Conservation (phyloP, 2,888 invertebrate species). For the Acleris cristana region DNA sequence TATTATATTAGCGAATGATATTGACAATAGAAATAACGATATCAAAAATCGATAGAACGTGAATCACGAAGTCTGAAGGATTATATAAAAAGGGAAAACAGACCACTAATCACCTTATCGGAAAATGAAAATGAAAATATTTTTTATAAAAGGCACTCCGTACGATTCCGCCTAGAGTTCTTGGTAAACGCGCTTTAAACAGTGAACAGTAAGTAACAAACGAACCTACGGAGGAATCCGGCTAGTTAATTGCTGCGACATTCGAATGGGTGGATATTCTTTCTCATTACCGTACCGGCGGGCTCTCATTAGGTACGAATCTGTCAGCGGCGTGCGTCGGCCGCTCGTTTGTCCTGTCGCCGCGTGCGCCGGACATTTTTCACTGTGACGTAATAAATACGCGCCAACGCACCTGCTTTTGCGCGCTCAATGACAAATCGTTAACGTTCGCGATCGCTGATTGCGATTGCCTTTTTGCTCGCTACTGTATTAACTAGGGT, state of each 20-base stretch:
- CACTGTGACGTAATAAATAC: conserved; percentile 65
- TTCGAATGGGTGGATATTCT: conserved; percentile 65
- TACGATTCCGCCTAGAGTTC: not conserved
- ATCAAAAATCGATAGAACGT: too few species aligned
- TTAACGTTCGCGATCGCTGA: conserved; percentile 52
- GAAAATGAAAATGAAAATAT: not conserved
- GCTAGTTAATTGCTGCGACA: conserved; percentile 63
- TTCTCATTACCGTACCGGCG: conserved; percentile 65
- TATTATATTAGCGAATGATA: too few species aligned
- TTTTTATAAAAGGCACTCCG: not conserved
- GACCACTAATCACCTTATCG: too few species aligned
- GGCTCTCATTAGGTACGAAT: conserved; percentile 67
- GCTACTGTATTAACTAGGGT: conserved; percentile 21
- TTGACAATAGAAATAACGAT: too few species aligned
- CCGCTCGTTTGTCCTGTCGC: conserved; percentile 68
- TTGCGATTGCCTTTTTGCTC: conserved; percentile 44
- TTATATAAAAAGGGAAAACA: too few species aligned
- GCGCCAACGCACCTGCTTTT: conserved; percentile 64
- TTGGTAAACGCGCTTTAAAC: conserved; percentile 18
- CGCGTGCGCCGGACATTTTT: conserved; percentile 64
- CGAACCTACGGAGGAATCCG: conserved; percentile 47
- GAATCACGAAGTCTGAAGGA: too few species aligned
- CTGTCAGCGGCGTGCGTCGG: conserved; percentile 61
- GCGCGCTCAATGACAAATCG: conserved; percentile 63
- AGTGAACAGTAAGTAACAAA: conserved; percentile 40